Conservation (phyloP, 2,797 vertebrate species). For the Sorex maritimensis region DNA sequence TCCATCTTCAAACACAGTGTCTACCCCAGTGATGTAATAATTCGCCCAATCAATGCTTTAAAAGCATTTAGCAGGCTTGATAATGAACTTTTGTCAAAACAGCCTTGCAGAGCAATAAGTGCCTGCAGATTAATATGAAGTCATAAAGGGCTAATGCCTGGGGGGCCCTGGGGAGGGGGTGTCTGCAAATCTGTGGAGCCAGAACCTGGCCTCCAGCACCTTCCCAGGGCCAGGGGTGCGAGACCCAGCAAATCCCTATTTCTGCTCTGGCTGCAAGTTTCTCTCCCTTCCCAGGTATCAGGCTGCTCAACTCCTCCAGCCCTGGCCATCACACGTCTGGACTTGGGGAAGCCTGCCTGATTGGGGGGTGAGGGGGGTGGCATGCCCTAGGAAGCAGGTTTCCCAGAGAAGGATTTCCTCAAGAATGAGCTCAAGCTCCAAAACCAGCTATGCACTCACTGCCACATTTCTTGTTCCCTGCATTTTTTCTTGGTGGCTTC, state of each 20-base stretch:
- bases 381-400: neutral
- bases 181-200: slow-evolving; percentile 81
- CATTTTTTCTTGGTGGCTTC: neutral
- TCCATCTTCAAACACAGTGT: slow-evolving; percentile 94
- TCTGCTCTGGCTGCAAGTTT: neutral
- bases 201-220: neutral
- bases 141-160: slow-evolving; percentile 92
- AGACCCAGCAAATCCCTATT: neutral
- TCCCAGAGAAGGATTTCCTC: neutral
- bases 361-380: neutral
- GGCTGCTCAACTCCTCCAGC: neutral
- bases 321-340: neutral
- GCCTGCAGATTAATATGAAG: slow-evolving; percentile 95
- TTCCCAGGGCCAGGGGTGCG: slow-evolving; percentile 41
- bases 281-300: neutral
- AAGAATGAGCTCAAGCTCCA: neutral
- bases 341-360: neutral
- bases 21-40: slow-evolving; percentile 95
- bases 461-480: slow-evolving; percentile 12
- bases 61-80: slow-evolving; percentile 97
- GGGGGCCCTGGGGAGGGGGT: slow-evolving; percentile 80
- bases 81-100: slow-evolving; percentile 98
- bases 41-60: slow-evolving; percentile 98
- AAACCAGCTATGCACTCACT: neutral
- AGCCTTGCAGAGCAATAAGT: slow-evolving; percentile 95